Conservation (phyloP, 1,140 invertebrate genomes). For the Littorina saxatilis region DNA sequence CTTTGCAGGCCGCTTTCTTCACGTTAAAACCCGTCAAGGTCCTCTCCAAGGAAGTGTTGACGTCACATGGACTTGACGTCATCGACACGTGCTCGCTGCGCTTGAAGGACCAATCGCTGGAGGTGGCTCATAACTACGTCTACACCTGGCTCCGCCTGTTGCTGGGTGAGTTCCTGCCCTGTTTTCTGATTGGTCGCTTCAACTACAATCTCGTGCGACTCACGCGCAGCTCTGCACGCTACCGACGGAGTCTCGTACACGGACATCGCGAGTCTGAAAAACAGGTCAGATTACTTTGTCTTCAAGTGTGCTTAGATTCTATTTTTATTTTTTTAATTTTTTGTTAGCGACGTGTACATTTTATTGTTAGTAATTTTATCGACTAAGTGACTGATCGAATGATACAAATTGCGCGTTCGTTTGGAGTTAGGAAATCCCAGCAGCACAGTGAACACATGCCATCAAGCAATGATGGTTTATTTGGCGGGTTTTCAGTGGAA, state of each 20-base stretch:
- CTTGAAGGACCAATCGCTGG: background rate
- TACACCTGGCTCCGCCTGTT: slow-evolving; percentile 8
- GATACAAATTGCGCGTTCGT: no score
- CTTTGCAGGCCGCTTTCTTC: background rate
- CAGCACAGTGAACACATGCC: no score
- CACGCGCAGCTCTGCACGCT: slow-evolving; percentile 8
- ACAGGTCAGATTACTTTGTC: slow-evolving; percentile 1
- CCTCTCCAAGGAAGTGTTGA: background rate
- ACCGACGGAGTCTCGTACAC: background rate
- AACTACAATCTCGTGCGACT: slow-evolving; percentile 1
- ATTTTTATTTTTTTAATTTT: no score
- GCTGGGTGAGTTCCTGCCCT: slow-evolving; percentile 6
- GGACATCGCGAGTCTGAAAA: slow-evolving; percentile 7
- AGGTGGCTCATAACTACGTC: slow-evolving; percentile 15
- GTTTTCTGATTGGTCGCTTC: background rate
- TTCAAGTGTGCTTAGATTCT: no score
- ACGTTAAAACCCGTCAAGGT: background rate
- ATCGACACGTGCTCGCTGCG: slow-evolving; percentile 5
- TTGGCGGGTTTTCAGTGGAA: no score
- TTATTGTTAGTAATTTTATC: no score
- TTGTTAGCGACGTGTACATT: no score
- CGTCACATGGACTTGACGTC: background rate
- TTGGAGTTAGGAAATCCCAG: no score
- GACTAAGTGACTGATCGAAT: no score
- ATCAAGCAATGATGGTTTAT: no score